phyloP scores from a whole-genome alignment of 2,113 vertebrate species.

The Recurvirostra avosetta region DNA sequence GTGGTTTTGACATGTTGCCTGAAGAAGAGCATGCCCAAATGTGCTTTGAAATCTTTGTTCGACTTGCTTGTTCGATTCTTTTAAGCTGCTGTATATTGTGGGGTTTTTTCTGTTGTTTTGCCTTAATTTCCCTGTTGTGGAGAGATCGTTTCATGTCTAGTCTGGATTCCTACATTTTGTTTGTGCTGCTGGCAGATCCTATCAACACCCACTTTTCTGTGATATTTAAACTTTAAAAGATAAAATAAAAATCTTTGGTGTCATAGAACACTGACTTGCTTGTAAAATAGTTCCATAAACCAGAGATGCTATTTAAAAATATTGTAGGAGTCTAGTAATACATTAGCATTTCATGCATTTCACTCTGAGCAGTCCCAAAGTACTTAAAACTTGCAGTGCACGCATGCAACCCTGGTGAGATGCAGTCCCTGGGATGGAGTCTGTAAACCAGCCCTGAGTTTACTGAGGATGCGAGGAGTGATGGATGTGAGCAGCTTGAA shows the following conservation, averaged over 20 bases:
- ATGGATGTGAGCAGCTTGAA: background rate
- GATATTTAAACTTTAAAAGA: conserved; percentile 46
- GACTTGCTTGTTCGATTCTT: background rate
- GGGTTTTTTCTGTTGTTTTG: background rate
- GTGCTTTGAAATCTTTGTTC: conserved; percentile 6
- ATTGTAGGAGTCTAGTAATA: conserved; percentile 63
- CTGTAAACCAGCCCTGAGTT: background rate
- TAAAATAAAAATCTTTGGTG: conserved; percentile 55
- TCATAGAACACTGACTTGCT: conserved; percentile 47
- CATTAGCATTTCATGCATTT: conserved; percentile 53
- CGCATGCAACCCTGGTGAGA: background rate
- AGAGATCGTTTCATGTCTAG: background rate
- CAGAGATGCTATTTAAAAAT: conserved; percentile 51
- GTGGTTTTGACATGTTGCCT: conserved; percentile 8
- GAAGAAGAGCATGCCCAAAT: conserved; percentile 22
- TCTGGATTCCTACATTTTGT: conserved; percentile 42
- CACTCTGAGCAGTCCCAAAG: background rate
- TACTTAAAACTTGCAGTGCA: background rate
- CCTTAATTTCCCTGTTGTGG: background rate
- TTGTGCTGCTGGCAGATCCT: conserved; percentile 64
- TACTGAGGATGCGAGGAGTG: background rate
- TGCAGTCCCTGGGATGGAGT: background rate
- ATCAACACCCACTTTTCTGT: conserved; percentile 61
- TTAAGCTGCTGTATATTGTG: background rate
- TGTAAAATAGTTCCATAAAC: conserved; percentile 53